Conservation (phyloP, 2,888 invertebrate genomes). For the Lumbricus terrestris region DNA sequence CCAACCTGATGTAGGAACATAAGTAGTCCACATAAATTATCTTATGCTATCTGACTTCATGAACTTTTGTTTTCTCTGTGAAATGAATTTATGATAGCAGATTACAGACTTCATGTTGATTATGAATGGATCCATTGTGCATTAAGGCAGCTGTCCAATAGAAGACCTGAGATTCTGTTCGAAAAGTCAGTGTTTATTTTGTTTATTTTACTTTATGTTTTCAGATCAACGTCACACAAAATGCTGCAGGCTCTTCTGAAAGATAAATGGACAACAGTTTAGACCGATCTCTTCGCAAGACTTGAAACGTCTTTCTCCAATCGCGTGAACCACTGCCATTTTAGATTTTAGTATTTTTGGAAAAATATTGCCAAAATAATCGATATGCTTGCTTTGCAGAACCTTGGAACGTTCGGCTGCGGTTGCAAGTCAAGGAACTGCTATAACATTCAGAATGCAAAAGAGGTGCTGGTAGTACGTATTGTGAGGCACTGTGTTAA, state of each 20-base stretch:
- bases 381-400: neutral
- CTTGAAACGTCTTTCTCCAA: neutral
- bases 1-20: neutral
- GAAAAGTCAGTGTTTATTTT: neutral
- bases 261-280: slow-evolving; percentile 3
- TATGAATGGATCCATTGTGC: neutral
- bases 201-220: neutral
- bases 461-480: neutral
- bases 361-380: neutral
- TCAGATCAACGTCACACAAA: neutral
- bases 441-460: no score
- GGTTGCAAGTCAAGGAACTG: neutral
- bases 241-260: neutral
- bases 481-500: neutral
- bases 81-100: neutral
- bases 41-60: neutral
- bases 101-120: neutral
- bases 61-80: neutral
- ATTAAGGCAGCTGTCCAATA: neutral
- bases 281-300: neutral
- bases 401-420: neutral
- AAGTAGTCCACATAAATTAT: neutral
- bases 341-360: neutral
- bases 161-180: neutral
- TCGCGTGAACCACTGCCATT: neutral